Evolutionary conservation across 2,797 vertebrate genomes (phyloP).

Genomic region (Moxostoma hubbsi): DNA sequence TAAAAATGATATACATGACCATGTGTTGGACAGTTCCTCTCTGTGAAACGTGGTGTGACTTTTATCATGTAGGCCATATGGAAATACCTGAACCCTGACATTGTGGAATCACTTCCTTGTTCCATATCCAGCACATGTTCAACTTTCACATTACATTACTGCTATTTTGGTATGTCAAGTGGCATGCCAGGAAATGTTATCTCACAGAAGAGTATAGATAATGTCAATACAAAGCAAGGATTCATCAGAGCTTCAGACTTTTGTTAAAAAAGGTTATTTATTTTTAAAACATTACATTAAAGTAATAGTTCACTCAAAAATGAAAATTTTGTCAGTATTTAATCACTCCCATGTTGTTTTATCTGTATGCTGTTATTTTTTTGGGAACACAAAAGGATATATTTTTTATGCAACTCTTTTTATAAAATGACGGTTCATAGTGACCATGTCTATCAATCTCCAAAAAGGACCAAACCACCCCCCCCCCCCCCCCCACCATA

Average conservation of each 20-base stretch:
- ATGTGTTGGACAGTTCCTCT: background rate
- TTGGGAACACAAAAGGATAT: no score
- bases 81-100: background rate
- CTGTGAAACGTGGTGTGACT: background rate
- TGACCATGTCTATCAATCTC: background rate
- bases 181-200: background rate
- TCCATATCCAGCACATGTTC: background rate
- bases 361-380: no score
- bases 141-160: background rate
- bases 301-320: no score
- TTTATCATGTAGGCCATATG: slow-evolving; percentile 1
- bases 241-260: no score
- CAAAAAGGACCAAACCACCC: background rate
- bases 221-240: background rate
- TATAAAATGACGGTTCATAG: no score
- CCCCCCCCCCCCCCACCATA: no score
- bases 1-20: slow-evolving; percentile 4
- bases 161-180: background rate
- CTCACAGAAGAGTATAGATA: background rate
- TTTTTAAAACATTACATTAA: no score
- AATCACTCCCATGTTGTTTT: no score
- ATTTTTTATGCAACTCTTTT: no score
- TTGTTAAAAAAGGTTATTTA: no score
- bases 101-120: background rate
- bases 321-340: no score